phyloP scores from a whole-genome alignment of 2,113 vertebrate species.

The Spizaetus ornatus region DNA sequence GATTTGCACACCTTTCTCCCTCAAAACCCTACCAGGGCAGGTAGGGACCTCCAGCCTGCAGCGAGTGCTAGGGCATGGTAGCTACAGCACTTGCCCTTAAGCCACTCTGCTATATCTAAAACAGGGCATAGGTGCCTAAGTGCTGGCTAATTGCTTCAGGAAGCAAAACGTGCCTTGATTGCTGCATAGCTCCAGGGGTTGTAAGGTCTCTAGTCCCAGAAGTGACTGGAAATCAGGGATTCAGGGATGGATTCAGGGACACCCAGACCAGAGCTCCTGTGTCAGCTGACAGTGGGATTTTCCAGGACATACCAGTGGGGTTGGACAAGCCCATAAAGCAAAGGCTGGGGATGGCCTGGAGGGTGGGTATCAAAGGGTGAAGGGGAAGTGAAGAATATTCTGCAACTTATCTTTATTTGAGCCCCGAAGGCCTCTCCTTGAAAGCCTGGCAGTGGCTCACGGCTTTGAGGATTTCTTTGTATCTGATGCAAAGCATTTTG shows the following conservation, averaged over 20 bases:
- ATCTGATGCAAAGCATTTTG: not conserved
- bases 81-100: not conserved
- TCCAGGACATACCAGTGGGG: not conserved
- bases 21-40: not conserved
- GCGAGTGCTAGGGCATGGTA: fast-evolving
- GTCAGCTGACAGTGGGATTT: not conserved
- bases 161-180: not conserved
- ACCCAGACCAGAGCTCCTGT: not conserved
- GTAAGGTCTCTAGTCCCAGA: not conserved
- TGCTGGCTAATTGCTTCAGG: not conserved
- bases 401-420: not conserved
- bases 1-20: not conserved
- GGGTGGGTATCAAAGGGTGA: not conserved
- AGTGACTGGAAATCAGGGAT: not conserved
- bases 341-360: too few species aligned
- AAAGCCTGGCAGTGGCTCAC: not conserved
- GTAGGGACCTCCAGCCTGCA: not conserved
- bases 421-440: not conserved
- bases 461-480: not conserved
- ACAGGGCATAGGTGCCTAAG: not conserved
- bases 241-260: not conserved
- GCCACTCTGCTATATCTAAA: not conserved
- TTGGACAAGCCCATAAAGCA: not conserved
- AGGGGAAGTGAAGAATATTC: not conserved
- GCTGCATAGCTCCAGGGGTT: not conserved